phyloP scores from a whole-genome alignment of 2,888 invertebrate species.

The Drosophila histrio region DNA sequence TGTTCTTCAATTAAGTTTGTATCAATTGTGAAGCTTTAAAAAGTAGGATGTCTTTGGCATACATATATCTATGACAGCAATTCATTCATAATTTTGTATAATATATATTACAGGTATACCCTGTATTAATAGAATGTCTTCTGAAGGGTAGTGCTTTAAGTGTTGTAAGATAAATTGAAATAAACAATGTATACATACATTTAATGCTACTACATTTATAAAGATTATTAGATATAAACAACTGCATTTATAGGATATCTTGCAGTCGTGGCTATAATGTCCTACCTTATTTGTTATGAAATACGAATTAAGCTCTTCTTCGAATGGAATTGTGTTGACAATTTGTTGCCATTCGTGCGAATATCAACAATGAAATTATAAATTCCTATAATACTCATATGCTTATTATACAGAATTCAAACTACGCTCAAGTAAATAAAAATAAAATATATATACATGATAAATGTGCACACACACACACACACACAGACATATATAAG shows the following conservation, averaged over 20 bases:
- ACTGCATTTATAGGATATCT: background rate
- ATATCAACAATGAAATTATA: conserved; percentile 52
- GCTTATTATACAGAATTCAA: conserved; percentile 8
- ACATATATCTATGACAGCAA: conserved; percentile 18
- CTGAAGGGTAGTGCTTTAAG: background rate
- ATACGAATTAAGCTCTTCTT: conserved; percentile 18
- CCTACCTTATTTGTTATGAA: conserved; percentile 1
- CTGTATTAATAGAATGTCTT: background rate
- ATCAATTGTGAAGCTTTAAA: background rate
- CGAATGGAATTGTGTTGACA: conserved; percentile 34
- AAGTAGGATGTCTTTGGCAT: background rate
- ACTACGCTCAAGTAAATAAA: background rate
- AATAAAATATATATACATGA: background rate
- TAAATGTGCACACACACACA: background rate
- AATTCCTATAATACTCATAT: conserved; percentile 33
- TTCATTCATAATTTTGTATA: conserved; percentile 3
- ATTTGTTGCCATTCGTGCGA: conserved; percentile 42
- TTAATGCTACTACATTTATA: background rate
- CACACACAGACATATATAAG: background rate
- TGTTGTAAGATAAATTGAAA: background rate
- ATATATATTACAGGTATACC: background rate
- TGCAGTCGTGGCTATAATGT: background rate
- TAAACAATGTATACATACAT: background rate
- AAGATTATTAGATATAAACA: background rate
- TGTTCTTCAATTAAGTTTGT: background rate